Evolutionary conservation across 2,888 invertebrate genomes (phyloP), one percentile per base, ranked within the genome.

Genomic region (Gerris lacustris): DNA sequence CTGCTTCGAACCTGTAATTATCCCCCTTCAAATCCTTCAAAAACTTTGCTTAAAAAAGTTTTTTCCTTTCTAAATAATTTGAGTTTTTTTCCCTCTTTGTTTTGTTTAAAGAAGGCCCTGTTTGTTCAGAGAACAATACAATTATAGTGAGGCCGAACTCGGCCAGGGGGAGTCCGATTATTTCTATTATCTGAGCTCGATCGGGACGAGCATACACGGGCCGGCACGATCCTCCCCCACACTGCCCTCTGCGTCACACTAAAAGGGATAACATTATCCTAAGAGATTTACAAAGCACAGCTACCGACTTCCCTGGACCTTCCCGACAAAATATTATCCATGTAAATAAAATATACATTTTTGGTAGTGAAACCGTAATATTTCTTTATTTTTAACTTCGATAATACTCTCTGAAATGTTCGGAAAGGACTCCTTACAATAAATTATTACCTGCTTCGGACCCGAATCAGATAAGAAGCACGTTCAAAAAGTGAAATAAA

Each of bases 41-140:
- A 55, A 55, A 55, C 55, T 55, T 55, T 9, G 11, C 15, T 55
- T 55, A 11, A 55, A 55, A 55, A 55, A 55, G 55, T 55, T 55
- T 55, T 11, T 55, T 55, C 15, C 15, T 9, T 55, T 55, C 55
- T 15, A 9, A 55, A 55, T 55, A 55, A 55, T 55, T 55, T 55
- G 55, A 55, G 31, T 31, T 31, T 31, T 31, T 31, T 31, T 4
- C 31, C 31, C 55, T 55, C 55, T 55, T 55, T 55, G 55, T 55
- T 55, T 55, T 55, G 9, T 55, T 55, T 55, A 11, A 55, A 55
- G 15, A 55, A 15, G 15, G 55, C 15, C 55, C 55, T 55, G 55
- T 55, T 55, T 55, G 55, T 55, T 55, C 55, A 55, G 15, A 55
- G 55, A 55, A 55, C 55, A 55, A 55, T 55, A 55, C 55, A 55